Base-by-base conservation (phyloP, 2,888 invertebrate species). In the Nineta flava region DNA sequence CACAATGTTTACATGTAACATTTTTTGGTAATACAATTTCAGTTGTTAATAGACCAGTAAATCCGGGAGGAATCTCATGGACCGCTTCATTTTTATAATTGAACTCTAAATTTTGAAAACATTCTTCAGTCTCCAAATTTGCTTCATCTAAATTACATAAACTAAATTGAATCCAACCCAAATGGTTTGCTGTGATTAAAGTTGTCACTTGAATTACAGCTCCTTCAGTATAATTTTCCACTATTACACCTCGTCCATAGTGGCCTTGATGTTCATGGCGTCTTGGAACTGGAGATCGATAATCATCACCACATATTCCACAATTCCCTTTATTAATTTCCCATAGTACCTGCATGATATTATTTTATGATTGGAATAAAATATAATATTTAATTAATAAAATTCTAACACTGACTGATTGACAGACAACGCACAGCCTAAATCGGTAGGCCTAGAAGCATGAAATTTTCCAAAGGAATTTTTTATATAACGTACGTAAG, bases 241-340 rank as follows among this genome's bases (percentile, higher is more conserved):
- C 72, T 44, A 75, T 70, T 3, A 64, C 59, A 2, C 75, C 75
- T n/a, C 57, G 57, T 35, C 70, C 70, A 55, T 66, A 76, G 35
- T 50, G 55, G n/a, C 76, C 76, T 4, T 73, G 73, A 47, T 73
- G 62, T 56, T 77, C 76, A 55, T 76, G 70, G 6, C 65, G 60
- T 46, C 76, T 63, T 0, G 77, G 77, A 34, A 55, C 60, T 1
- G 61, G 48, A 2, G 60, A 19, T 2, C 62, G 59, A 52, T 65
- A 75, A 52, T 67, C 60, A 57, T 77, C 76, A 2, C 77, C 77
- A 54, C 76, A 77, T 1, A 68, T 54, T 1, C 77, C 77, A 55
- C 77, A 77, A 46, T 64, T 64, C 2, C 74, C 75, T 2, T 57
- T 59, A 52, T 70, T 63, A 17, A 57, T 52, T 3, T 56, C 32